phyloP scores from a whole-genome alignment of 1,140 invertebrate species.

The Spodoptera frugiperda region DNA sequence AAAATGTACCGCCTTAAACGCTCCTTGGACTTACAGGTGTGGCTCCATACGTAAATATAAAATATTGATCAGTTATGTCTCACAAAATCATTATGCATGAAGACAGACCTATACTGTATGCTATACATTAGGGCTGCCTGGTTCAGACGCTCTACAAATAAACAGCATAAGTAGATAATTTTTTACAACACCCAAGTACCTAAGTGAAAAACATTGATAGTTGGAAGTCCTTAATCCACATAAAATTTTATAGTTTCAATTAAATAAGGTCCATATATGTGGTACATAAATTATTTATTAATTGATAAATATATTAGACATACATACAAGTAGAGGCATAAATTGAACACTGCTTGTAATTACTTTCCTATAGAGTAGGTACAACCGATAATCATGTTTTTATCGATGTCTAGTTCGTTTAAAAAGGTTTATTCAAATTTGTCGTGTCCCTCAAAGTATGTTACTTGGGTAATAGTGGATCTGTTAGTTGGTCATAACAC shows the following conservation, averaged over 20 bases:
- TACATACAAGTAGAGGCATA: conserved; percentile 8
- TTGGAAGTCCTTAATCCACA: too few relatives aligned
- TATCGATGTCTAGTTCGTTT: conserved; percentile 5
- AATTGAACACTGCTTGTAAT: conserved; percentile 35
- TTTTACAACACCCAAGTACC: not conserved
- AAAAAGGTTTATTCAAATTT: conserved; percentile 20
- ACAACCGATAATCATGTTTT: conserved; percentile 27
- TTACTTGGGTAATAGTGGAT: too few relatives aligned
- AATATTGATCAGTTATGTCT: conserved; percentile 53
- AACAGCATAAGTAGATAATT: too few relatives aligned
- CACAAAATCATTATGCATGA: conserved; percentile 49
- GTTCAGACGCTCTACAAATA: too few relatives aligned
- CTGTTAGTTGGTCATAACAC: conserved; percentile 15
- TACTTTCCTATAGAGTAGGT: conserved; percentile 4
- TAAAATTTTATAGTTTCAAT: conserved; percentile 3
- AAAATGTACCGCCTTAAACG: conserved; percentile 74
- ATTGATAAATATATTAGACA: not conserved
- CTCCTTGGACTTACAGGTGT: conserved; percentile 75
- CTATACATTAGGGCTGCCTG: too few relatives aligned
- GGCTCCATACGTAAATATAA: conserved; percentile 51
- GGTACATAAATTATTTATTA: conserved; percentile 15
- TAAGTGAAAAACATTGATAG: not conserved
- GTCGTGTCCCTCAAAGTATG: conserved; percentile 27
- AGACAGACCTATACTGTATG: conserved; percentile 13
- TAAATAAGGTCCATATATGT: conserved; percentile 16